Conservation (phyloP, 2,797 vertebrate species). For the Phyllotis vaccarum region DNA sequence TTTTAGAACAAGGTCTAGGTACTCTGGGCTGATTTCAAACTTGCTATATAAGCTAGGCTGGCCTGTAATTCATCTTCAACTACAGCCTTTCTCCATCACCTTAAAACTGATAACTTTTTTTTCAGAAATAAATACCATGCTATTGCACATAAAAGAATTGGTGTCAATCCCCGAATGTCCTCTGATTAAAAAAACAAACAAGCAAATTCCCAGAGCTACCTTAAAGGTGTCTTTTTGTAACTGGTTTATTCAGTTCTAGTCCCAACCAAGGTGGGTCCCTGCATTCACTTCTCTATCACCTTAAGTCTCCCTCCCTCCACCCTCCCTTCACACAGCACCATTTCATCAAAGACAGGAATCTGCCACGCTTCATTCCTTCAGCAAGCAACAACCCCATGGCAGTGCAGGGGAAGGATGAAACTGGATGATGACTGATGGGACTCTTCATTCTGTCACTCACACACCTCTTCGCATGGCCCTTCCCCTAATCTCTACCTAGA, state of each 20-base stretch:
- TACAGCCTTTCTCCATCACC: not conserved
- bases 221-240: not conserved
- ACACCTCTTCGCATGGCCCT: slow-evolving; percentile 17
- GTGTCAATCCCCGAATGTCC: slow-evolving; percentile 26
- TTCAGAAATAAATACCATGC: slow-evolving; percentile 4
- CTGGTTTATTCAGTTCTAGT: not conserved
- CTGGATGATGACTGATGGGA: not conserved
- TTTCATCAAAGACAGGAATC: not conserved
- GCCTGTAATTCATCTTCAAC: not conserved
- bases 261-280: not conserved
- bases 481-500: not conserved
- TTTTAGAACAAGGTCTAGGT: not conserved
- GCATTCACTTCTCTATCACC: not conserved
- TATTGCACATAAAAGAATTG: slow-evolving; percentile 42
- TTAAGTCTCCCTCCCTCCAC: not conserved
- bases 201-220: not conserved
- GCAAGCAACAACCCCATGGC: not conserved
- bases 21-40: not conserved
- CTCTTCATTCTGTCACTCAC: not conserved
- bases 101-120: slow-evolving; percentile 48
- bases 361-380: not conserved
- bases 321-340: not conserved
- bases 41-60: not conserved
- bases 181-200: not conserved
- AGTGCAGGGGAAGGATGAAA: not conserved